Conservation (phyloP, 2,888 invertebrate genomes). For the Drosophila austrosaltans region DNA sequence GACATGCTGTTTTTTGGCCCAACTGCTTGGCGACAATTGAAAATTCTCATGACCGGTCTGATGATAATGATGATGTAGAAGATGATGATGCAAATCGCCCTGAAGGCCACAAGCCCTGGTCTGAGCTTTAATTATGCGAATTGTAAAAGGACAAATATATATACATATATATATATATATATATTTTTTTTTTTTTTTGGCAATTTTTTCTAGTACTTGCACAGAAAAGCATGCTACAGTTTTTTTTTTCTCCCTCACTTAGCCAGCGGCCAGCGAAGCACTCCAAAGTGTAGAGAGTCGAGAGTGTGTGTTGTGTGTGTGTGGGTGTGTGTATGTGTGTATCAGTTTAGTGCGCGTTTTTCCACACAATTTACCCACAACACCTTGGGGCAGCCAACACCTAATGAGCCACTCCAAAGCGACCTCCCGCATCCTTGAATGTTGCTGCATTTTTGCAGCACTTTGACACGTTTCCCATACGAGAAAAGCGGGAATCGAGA, state of each 20-base stretch:
- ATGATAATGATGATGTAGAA: slow-evolving; percentile 39
- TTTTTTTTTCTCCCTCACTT: neutral
- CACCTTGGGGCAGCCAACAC: slow-evolving; percentile 59
- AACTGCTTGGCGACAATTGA: slow-evolving; percentile 55
- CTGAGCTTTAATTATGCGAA: slow-evolving; percentile 75
- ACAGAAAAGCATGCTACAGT: slow-evolving; percentile 4
- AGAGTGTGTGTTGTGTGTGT: slow-evolving; percentile 20
- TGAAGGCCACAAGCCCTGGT: slow-evolving; percentile 39
- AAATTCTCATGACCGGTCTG: slow-evolving; percentile 33
- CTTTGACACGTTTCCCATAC: slow-evolving; percentile 75
- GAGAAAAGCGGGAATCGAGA: slow-evolving; percentile 6
- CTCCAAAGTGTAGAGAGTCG: slow-evolving; percentile 8
- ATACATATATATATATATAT: slow-evolving; percentile 20
- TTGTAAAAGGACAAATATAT: slow-evolving; percentile 40
- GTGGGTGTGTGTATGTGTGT: slow-evolving; percentile 17
- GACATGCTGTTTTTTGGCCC: slow-evolving; percentile 60
- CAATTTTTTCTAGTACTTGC: slow-evolving; percentile 22
- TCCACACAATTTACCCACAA: slow-evolving; percentile 62
- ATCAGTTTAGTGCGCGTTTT: slow-evolving; percentile 45
- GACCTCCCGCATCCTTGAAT: slow-evolving; percentile 26
- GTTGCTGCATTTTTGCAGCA: slow-evolving; percentile 66
- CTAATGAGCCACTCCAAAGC: slow-evolving; percentile 69
- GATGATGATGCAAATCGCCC: slow-evolving; percentile 55
- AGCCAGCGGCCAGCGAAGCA: slow-evolving; percentile 23
- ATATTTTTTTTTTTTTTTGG: slow-evolving; percentile 23